Evolutionary conservation across 2,888 invertebrate genomes (phyloP).

Genomic region (Drosophila siamana): DNA sequence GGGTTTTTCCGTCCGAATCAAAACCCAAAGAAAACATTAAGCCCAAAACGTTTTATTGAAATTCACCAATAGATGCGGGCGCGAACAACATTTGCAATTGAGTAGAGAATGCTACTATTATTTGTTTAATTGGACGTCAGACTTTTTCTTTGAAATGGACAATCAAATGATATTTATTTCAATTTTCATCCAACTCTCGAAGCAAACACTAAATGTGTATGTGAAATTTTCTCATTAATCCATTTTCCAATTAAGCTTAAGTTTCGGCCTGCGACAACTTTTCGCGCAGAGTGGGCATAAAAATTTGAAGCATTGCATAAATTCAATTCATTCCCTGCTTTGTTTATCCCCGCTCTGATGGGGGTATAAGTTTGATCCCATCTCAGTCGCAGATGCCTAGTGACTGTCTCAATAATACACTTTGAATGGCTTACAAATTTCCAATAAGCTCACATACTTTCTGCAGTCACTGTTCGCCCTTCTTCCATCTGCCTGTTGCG

Average conservation of each 20-base stretch:
- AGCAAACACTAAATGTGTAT: too few species aligned
- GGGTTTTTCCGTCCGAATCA: conserved; percentile 43
- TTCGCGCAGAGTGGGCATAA: too few species aligned
- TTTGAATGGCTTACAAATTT: conserved; percentile 44
- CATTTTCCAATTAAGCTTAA: background rate
- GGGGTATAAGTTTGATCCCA: too few species aligned
- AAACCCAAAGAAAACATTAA: conserved; percentile 25
- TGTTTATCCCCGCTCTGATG: background rate
- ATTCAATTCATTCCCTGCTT: too few species aligned
- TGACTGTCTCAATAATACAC: conserved; percentile 31
- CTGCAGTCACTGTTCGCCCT: conserved; percentile 30
- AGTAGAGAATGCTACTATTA: background rate
- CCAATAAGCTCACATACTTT: conserved; percentile 33
- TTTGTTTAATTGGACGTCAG: background rate
- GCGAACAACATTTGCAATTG: background rate
- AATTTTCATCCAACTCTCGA: too few species aligned
- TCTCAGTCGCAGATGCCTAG: conserved; percentile 4
- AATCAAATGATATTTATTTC: background rate
- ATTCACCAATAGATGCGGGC: conserved; percentile 20
- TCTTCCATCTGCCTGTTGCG: conserved; percentile 54
- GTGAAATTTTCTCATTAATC: background rate
- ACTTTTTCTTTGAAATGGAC: background rate
- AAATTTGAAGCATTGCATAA: too few species aligned
- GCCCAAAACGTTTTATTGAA: conserved; percentile 20
- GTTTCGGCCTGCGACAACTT: too few species aligned